These are phyloP conservation scores for Sphaeramia orbicularis DNA, from an alignment of 2,797 vertebrate genomes.

Conservation along the genomic window DNA sequence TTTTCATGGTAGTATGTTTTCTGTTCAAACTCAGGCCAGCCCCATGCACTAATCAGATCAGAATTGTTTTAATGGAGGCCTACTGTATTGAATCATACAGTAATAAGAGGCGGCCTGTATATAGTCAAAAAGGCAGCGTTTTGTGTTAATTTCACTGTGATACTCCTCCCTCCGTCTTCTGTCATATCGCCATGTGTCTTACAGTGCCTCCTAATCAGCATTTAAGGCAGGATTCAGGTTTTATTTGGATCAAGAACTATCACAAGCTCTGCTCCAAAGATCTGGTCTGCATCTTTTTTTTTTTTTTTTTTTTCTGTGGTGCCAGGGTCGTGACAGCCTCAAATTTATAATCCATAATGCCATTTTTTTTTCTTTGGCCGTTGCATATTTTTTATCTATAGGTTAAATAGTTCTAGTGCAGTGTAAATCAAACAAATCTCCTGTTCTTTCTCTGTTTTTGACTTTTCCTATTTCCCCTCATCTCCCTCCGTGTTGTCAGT, in stretches of 20 bases:
- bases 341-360: conserved; percentile 25
- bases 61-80: background rate
- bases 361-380: background rate
- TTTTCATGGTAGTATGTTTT: conserved; percentile 14
- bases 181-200: conserved; percentile 44
- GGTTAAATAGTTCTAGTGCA: conserved; percentile 5
- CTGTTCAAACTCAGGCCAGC: conserved; percentile 8
- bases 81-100: background rate
- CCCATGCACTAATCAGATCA: conserved; percentile 7
- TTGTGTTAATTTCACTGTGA: conserved; percentile 47
- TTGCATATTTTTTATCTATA: background rate
- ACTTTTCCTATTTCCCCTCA: background rate
- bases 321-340: conserved; percentile 6
- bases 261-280: background rate
- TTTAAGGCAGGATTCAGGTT: background rate
- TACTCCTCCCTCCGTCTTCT: conserved; percentile 11
- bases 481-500: conserved; percentile 16
- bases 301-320: background rate
- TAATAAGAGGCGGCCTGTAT: conserved; percentile 30
- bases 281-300: conserved; percentile 3
- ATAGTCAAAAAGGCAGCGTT: conserved; percentile 25
- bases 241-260: background rate
- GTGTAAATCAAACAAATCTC: conserved; percentile 13
- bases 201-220: conserved; percentile 35
- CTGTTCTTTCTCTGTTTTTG: background rate